Evolutionary conservation across 2,888 invertebrate species (phyloP).

Genomic region (Aradus depressus): DNA sequence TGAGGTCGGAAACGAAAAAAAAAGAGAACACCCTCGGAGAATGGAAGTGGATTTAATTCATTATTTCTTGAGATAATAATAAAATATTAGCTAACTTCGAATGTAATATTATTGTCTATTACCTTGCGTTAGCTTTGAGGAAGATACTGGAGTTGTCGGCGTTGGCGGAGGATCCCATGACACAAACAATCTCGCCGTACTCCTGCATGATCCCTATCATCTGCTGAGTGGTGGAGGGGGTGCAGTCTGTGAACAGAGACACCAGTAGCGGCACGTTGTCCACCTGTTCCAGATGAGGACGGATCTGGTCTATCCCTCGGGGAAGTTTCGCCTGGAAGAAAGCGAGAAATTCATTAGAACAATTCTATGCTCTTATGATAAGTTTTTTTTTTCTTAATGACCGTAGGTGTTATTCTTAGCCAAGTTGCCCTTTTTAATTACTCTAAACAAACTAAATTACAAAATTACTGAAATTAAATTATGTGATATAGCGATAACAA

Average conservation of each 20-base stretch:
- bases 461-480: too few species aligned
- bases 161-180: constrained; percentile 83
- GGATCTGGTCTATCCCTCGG: constrained; percentile 89
- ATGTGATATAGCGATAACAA: too few species aligned
- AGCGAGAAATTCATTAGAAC: constrained; percentile 4
- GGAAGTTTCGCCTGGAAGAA: constrained; percentile 74
- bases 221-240: constrained; percentile 75
- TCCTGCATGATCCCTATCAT: constrained; percentile 89
- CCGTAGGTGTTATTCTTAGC: too few species aligned
- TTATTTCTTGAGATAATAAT: background rate
- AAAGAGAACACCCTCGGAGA: background rate
- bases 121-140: constrained; percentile 86
- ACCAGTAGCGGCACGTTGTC: constrained; percentile 97
- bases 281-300: constrained; percentile 86
- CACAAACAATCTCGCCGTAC: constrained; percentile 90
- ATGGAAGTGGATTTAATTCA: background rate
- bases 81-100: background rate
- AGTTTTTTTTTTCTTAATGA: too few species aligned
- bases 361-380: too few species aligned
- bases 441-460: too few species aligned
- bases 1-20: background rate
- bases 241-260: constrained; percentile 95
- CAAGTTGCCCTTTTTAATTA: too few species aligned
- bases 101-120: constrained; percentile 18
- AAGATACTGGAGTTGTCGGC: constrained; percentile 85